phyloP scores from a whole-genome alignment of 2,797 vertebrate species.

The Naso thynnoides region DNA sequence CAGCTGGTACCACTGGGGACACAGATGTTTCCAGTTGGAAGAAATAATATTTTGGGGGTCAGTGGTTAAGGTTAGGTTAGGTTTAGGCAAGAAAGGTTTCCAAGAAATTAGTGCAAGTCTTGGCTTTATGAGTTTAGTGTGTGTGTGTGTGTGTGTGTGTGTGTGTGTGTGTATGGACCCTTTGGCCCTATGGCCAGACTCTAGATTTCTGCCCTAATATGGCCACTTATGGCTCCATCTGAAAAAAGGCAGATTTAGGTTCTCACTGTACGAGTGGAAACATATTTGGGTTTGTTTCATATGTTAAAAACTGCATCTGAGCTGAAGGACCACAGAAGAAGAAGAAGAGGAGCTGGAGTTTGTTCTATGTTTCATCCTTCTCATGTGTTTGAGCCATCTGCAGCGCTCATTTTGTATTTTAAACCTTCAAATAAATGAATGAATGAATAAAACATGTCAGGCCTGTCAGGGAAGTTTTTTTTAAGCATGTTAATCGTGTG shows the following conservation, averaged over 20 bases:
- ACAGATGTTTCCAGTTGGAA: too few species aligned
- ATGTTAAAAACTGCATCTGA: neutral
- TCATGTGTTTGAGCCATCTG: neutral
- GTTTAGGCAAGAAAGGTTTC: too few species aligned
- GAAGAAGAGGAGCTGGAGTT: neutral
- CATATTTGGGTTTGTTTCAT: conserved; percentile 8
- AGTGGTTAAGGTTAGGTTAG: too few species aligned
- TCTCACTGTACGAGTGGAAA: conserved; percentile 1
- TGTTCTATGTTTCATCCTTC: neutral
- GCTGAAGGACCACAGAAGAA: conserved; percentile 2
- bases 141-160: conserved; percentile 1
- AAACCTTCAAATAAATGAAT: too few species aligned
- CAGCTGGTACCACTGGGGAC: too few species aligned
- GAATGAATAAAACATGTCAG: too few species aligned
- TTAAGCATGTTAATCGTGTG: too few species aligned
- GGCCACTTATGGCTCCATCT: conserved; percentile 56
- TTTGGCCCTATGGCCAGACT: conserved; percentile 47
- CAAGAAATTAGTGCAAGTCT: too few species aligned
- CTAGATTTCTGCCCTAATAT: conserved; percentile 73
- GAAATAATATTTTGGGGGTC: too few species aligned
- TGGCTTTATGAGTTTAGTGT: too few species aligned
- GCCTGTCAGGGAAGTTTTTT: too few species aligned
- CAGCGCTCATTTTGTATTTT: too few species aligned
- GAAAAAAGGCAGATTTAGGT: conserved; percentile 31
- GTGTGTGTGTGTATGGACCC: neutral